A percentile compares a stretch with the other conserved stretches of the same genome.
Evolutionary conservation across 2,888 invertebrate species (phyloP).

Genomic region (Drosophila trichaetosa): DNA sequence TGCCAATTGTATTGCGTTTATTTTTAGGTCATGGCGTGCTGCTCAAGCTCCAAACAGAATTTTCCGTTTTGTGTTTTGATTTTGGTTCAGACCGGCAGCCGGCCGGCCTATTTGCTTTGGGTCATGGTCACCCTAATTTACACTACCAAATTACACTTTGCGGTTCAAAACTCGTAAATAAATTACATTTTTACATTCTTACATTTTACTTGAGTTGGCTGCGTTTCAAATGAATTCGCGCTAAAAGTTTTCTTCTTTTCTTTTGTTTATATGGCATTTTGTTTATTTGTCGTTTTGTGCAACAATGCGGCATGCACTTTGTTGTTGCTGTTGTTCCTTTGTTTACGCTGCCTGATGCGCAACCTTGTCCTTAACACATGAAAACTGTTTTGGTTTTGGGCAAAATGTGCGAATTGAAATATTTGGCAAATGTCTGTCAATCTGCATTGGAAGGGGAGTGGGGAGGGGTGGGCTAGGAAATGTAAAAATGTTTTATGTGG

Average conservation of each 20-base stretch:
- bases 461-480: neutral
- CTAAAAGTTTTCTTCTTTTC: constrained; percentile 10
- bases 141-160: constrained; percentile 26
- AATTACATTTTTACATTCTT: constrained; percentile 13
- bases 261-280: constrained; percentile 60
- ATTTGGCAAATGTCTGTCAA: constrained; percentile 51
- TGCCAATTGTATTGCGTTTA: constrained; percentile 53
- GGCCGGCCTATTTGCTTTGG: constrained; percentile 13
- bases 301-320: constrained; percentile 66
- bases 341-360: constrained; percentile 27
- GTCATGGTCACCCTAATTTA: constrained; percentile 42
- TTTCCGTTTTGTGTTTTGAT: constrained; percentile 22
- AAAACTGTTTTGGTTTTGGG: constrained; percentile 49
- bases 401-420: constrained; percentile 50
- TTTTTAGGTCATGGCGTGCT: constrained; percentile 77
- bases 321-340: constrained; percentile 18
- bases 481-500: constrained; percentile 13
- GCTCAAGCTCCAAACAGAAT: constrained; percentile 24
- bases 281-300: constrained; percentile 64
- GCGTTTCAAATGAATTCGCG: constrained; percentile 47
- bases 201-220: constrained; percentile 46
- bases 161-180: constrained; percentile 31
- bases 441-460: neutral
- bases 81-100: constrained; percentile 26
- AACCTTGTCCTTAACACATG: constrained; percentile 77